Evolutionary conservation across 2,797 vertebrate genomes (phyloP).

Genomic region (Labeo calbasu): DNA sequence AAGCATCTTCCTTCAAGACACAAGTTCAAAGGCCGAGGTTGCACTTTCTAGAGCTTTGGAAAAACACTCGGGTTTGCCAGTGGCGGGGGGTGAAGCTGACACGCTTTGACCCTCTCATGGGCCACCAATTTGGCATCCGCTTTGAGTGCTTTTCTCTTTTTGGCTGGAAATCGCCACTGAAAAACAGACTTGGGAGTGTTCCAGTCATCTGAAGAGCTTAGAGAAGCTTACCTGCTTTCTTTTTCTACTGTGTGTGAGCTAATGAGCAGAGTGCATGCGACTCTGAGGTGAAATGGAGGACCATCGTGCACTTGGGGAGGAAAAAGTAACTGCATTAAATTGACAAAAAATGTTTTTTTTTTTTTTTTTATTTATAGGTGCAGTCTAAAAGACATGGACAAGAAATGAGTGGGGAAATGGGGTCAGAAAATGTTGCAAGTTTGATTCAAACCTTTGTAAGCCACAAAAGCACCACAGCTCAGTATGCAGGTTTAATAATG

Average conservation of each 20-base stretch:
- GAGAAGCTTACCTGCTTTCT: slow-evolving; percentile 36
- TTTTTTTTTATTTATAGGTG: not conserved
- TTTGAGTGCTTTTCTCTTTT: slow-evolving; percentile 51
- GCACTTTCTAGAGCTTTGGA: slow-evolving; percentile 36
- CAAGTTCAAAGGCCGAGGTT: slow-evolving; percentile 37
- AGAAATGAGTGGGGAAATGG: not conserved
- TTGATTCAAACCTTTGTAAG: not conserved
- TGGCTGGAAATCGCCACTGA: slow-evolving; percentile 41
- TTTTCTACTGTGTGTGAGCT: slow-evolving; percentile 48
- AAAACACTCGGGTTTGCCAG: slow-evolving; percentile 25
- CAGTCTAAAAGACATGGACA: not conserved
- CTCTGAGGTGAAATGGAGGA: slow-evolving; percentile 43
- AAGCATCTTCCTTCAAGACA: slow-evolving; percentile 4
- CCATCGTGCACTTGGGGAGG: not conserved
- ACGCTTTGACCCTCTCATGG: slow-evolving; percentile 36
- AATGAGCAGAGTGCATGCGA: slow-evolving; percentile 45
- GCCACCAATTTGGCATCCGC: slow-evolving; percentile 51
- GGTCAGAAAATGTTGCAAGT: not conserved
- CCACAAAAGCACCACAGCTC: not conserved
- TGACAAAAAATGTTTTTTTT: not conserved
- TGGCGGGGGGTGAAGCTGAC: slow-evolving; percentile 15
- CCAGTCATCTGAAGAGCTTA: slow-evolving; percentile 49
- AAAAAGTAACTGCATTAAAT: not conserved
- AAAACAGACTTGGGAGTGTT: slow-evolving; percentile 52
- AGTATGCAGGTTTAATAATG: not conserved